A percentile compares a stretch with the other conserved stretches of the same genome.
phyloP scores from a whole-genome alignment of 2,888 invertebrate species.

The Tortricodes alternella region DNA sequence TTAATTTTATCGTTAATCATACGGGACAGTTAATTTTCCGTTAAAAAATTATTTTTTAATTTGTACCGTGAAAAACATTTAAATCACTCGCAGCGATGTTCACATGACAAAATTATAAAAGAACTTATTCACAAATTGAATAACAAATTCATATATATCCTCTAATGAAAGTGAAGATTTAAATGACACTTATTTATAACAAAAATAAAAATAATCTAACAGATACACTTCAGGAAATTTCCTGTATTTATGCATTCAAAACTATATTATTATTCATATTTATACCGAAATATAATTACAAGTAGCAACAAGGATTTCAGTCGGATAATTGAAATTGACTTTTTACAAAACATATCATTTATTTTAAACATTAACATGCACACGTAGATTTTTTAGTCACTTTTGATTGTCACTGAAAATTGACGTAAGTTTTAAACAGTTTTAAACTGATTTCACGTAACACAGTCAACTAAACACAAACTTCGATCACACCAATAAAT shows the following conservation, averaged over 20 bases:
- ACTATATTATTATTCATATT: slow-evolving; percentile 14
- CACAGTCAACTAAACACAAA: slow-evolving; percentile 4
- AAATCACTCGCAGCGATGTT: not conserved
- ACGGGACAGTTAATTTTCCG: no score
- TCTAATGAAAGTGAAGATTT: not conserved
- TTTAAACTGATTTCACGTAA: slow-evolving; percentile 8
- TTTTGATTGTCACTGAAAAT: slow-evolving; percentile 15
- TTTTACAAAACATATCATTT: slow-evolving; percentile 41
- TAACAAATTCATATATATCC: not conserved
- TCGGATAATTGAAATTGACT: slow-evolving; percentile 64
- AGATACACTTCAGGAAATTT: not conserved
- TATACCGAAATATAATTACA: slow-evolving; percentile 34
- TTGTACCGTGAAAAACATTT: not conserved
- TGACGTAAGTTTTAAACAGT: slow-evolving; percentile 14
- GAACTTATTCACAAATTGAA: not conserved
- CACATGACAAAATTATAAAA: not conserved
- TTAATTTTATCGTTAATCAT: no score
- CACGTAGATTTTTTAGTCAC: slow-evolving; percentile 29
- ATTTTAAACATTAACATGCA: not conserved
- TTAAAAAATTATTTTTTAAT: no score
- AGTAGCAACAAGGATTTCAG: slow-evolving; percentile 68
- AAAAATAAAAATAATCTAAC: not conserved
- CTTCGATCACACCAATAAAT: slow-evolving; percentile 7
- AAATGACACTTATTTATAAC: not conserved
- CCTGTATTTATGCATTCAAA: not conserved